These are phyloP conservation scores for Argya squamiceps DNA, from an alignment of 2,797 vertebrate species.

Conservation along the genomic window DNA sequence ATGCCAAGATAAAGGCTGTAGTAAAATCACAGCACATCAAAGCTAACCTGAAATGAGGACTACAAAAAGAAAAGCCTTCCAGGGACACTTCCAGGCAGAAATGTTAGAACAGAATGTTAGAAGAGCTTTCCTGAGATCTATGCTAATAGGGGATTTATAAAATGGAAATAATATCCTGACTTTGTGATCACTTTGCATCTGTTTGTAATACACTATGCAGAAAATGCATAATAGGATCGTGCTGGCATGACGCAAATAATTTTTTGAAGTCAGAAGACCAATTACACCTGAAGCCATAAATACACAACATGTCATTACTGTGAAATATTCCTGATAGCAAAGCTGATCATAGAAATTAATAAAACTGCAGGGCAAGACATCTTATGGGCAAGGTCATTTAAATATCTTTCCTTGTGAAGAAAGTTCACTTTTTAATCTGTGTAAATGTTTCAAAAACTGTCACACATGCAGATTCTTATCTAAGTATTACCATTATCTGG, in stretches of 20 bases:
- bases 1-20: not conserved
- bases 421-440: not conserved
- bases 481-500: not conserved
- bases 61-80: not conserved
- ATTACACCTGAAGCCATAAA: not conserved
- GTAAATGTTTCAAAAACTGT: not conserved
- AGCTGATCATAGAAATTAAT: not conserved
- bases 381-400: not conserved
- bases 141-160: not conserved
- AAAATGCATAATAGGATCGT: not conserved
- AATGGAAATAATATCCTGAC: not conserved
- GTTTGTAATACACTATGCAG: not conserved
- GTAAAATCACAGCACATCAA: constrained; percentile 13
- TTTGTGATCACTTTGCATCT: not conserved
- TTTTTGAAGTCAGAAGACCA: not conserved
- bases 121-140: not conserved
- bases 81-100: not conserved
- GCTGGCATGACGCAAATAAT: not conserved
- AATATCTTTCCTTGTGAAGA: not conserved
- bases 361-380: not conserved
- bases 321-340: not conserved
- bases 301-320: not conserved
- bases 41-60: not conserved
- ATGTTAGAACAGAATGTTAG: not conserved
- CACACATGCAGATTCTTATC: not conserved